A percentile compares a stretch with the other conserved stretches of the same genome.
phyloP scores from a whole-genome alignment of 2,888 invertebrate species.

The Thecophora atra region DNA sequence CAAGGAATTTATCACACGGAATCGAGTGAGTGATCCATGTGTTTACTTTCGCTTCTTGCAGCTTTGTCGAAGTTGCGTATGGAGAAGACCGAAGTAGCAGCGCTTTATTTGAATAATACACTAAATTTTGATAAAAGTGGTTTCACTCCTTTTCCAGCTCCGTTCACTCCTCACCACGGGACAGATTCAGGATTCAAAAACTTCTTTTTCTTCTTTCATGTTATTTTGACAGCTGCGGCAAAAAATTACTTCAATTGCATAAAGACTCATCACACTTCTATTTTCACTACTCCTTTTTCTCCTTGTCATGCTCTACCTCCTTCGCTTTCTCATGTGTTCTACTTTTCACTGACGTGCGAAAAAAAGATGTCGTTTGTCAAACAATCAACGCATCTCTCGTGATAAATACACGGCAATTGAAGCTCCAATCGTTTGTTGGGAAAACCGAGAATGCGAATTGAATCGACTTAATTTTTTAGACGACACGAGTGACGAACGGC shows the following conservation, averaged over 20 bases:
- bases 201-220: neutral
- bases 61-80: no score
- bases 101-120: constrained; percentile 7
- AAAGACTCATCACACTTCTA: neutral
- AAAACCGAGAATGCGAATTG: neutral
- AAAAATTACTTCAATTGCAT: neutral
- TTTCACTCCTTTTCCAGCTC: neutral
- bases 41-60: no score
- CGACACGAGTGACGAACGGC: no score
- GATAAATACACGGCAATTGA: constrained; percentile 17
- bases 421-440: neutral
- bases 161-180: neutral
- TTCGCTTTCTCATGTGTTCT: neutral
- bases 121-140: no score
- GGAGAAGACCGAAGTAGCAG: no score
- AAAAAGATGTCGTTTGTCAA: neutral
- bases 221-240: neutral
- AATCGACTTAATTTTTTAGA: constrained; percentile 9
- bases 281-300: neutral
- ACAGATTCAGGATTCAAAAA: neutral
- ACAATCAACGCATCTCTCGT: neutral
- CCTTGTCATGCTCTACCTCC: no score
- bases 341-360: neutral
- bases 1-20: no score
- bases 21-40: no score